Evolutionary conservation across 2,888 invertebrate species (phyloP), one percentile per base, ranked within the genome.

Genomic region (Trichogramma evanescens): DNA sequence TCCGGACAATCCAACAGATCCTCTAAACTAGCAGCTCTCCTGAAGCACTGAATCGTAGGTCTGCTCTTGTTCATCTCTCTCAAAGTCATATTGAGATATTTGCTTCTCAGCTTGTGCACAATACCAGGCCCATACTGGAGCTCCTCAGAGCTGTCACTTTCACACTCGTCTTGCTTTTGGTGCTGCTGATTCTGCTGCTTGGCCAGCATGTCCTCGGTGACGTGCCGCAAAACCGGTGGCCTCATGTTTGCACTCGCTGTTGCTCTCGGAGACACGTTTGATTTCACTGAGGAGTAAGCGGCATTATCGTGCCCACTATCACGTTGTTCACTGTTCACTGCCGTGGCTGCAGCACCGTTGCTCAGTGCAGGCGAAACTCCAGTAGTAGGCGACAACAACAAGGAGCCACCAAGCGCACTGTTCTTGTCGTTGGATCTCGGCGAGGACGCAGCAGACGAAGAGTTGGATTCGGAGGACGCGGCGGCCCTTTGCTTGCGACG

Each of bases 91-190:
- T 89, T 91, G 65, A 94, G 83, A 77, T 93, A 94, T 74, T 91
- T 88, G 74, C 91, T 90, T 75, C 91, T 88, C 67, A 94, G 83
- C 70, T 89, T 89, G 73, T 90, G 91, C 46, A 94, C 94, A 73
- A 94, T 93, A 61, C 94, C 93, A 56, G 94, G 94, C 1, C 94
- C 94, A 81, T 94, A 93, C 74, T 89, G 88, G 61, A 93, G 81
- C 75, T 93, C 93, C 78, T 92, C 92, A 67, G 83, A 83, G 56
- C 83, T 82, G 73, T 85, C 85, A 59, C 82, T 82, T 64, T 81
- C 80, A 56, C 75, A 76, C 50, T 79, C 80, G 45, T 75, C 75
- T 39, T 50, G 50, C 4, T 59, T 48, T 46, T 40, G 43, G 7
- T 43, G 54, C 52, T n/a, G 13, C 10, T 48, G 48, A 10, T n/a